Percentiles rank a stretch among this genome's conserved stretches.
These are phyloP conservation scores for Sardina pilchardus DNA, from an alignment of 2,113 vertebrate genomes.

Conservation along the genomic window DNA sequence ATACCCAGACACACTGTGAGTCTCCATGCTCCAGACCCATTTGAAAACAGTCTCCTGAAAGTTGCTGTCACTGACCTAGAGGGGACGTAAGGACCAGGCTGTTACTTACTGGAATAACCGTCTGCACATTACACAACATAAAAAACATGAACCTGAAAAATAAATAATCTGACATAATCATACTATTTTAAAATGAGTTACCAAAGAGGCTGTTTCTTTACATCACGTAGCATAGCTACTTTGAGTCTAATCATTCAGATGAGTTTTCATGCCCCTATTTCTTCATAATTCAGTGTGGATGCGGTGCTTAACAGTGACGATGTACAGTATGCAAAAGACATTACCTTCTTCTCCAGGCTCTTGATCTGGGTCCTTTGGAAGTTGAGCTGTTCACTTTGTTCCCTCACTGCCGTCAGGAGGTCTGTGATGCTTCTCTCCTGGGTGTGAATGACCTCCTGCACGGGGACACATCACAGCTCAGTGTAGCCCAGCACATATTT, in stretches of 20 bases:
- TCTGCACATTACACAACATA: not conserved
- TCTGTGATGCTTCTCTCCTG: slow-evolving; percentile 68
- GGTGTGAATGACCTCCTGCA: slow-evolving; percentile 64
- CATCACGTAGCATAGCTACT: no score
- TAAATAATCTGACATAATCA: no score
- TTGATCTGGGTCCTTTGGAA: slow-evolving; percentile 69
- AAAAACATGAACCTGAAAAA: no score
- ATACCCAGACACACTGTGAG: slow-evolving; percentile 58
- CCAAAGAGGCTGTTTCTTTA: no score
- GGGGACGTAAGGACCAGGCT: not conserved
- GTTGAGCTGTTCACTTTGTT: slow-evolving; percentile 68
- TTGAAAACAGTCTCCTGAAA: slow-evolving; percentile 35
- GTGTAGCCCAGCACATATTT: not conserved
- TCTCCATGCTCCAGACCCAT: slow-evolving; percentile 27
- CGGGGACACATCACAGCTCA: not conserved
- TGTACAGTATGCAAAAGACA: not conserved
- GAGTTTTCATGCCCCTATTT: not conserved
- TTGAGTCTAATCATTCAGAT: no score
- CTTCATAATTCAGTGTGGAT: not conserved
- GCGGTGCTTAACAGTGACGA: not conserved
- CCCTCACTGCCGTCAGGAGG: slow-evolving; percentile 65
- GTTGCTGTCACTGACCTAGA: not conserved
- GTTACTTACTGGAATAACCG: not conserved
- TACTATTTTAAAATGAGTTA: no score
- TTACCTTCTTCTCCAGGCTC: slow-evolving; percentile 68